phyloP scores from a whole-genome alignment of 2,113 vertebrate species.

The Scytalopus superciliaris region DNA sequence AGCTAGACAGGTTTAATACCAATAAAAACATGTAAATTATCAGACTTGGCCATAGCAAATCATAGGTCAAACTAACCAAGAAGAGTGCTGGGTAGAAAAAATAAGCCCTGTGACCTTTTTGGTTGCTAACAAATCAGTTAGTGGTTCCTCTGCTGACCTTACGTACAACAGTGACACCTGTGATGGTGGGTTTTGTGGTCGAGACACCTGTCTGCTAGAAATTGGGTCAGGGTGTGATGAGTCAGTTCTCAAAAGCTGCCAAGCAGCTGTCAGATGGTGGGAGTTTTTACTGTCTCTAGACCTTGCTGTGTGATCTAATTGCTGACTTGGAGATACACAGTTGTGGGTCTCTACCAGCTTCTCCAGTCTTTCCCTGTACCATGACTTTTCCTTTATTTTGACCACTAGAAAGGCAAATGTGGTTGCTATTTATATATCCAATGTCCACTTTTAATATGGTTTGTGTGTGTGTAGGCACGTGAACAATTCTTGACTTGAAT shows the following conservation, averaged over 20 bases:
- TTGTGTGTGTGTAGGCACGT: not conserved
- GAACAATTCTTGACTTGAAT: not conserved
- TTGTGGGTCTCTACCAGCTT: not conserved
- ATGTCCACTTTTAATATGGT: not conserved
- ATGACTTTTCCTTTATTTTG: not conserved
- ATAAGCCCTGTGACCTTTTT: not conserved
- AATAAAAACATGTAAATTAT: not conserved
- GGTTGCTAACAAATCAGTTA: not conserved
- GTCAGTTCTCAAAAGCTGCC: constrained; percentile 7
- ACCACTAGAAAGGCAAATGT: not conserved
- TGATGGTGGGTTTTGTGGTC: constrained; percentile 23
- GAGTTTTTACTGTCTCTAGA: not conserved
- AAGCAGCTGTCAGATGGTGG: constrained; percentile 34
- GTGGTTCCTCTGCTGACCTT: not conserved
- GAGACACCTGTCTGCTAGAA: constrained; percentile 37
- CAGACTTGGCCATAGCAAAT: not conserved
- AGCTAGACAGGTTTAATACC: not conserved
- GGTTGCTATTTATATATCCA: not conserved
- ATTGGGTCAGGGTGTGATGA: constrained; percentile 22
- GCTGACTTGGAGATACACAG: not conserved
- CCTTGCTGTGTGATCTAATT: not conserved
- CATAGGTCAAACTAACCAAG: not conserved
- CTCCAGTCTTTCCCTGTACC: not conserved
- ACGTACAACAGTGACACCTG: not conserved
- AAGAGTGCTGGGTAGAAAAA: not conserved